Base-by-base conservation (phyloP, 2,888 invertebrate species). In the Trachelus stipa region DNA sequence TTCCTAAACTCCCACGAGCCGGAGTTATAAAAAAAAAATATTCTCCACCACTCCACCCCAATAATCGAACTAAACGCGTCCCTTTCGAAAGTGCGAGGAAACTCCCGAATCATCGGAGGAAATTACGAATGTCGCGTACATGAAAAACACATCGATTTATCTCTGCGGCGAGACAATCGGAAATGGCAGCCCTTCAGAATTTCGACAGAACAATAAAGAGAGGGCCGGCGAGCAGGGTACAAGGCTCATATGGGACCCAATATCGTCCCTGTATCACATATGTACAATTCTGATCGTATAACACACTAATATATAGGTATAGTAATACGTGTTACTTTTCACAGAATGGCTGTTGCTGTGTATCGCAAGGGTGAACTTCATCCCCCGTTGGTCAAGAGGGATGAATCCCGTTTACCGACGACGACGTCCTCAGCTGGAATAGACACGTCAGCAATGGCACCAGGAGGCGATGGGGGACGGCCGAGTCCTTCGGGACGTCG, bases 391-490 rank as follows among this genome's bases (percentile, higher is more conserved):
- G 37, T 37, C 37, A 37, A 37, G 37, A 37, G 37, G 37, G 37
- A 15, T 15, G 37, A 37, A 37, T 37, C 37, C 37, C 37, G 37
- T 37, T 37, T 37, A 37, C 37, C 37, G 37, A 37, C 37, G 37
- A 37, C 37, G 37, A 37, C 37, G 37, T 37, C 37, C 37, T 15
- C 37, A 1, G 37, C 37, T 15, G 4, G 37, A 37, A 37, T 37
- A 37, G 37, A 37, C 80, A 80, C 79, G 81, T 85, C 81, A 79
- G 81, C 82, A 79, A 68, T 73, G 80, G 79, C 79, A 80, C 79
- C 78, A 75, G 81, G 80, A 74, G 73, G 81, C 79, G 76, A 15
- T 78, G 80, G 82, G 80, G 77, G 79, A 83, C 83, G 84, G 84
- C 80, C 80, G 77, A 75, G 79, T 83, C 81, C 79, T 40, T 68